phyloP scores from a whole-genome alignment of 2,113 vertebrate species.

The Podarcis muralis region DNA sequence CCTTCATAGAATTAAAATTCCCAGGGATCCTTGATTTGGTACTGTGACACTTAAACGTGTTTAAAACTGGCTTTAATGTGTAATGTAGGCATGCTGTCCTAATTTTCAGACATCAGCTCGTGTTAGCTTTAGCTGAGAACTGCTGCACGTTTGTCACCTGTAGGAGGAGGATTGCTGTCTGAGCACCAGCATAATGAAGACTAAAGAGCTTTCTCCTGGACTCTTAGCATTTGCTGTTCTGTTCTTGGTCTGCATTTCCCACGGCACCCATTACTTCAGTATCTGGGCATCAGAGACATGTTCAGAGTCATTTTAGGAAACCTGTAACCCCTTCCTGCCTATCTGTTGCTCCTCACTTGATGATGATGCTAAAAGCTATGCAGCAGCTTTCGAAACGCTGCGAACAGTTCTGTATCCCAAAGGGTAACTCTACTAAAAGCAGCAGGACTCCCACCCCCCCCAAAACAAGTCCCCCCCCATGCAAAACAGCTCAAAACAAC shows the following conservation, averaged over 20 bases:
- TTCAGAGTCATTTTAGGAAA: accelerated
- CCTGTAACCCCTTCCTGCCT: background rate
- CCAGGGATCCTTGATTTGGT: background rate
- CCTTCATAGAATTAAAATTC: background rate
- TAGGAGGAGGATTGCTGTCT: background rate
- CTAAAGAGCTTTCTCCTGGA: background rate
- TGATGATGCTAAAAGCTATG: background rate
- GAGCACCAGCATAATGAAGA: background rate
- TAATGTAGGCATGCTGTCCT: background rate
- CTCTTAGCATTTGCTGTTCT: accelerated
- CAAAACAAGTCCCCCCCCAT: conserved; percentile 10
- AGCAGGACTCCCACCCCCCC: background rate
- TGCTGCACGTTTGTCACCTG: background rate
- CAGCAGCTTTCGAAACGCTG: background rate
- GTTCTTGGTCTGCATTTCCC: background rate
- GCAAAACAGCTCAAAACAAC: background rate
- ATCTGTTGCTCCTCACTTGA: background rate
- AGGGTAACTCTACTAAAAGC: background rate
- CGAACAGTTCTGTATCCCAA: background rate
- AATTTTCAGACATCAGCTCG: background rate
- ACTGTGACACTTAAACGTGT: background rate
- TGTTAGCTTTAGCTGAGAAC: background rate
- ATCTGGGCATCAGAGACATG: background rate
- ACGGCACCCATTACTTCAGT: background rate
- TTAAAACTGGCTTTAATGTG: background rate